Evolutionary conservation across 2,113 vertebrate species (phyloP).

Genomic region (Heterochromis multidens): DNA sequence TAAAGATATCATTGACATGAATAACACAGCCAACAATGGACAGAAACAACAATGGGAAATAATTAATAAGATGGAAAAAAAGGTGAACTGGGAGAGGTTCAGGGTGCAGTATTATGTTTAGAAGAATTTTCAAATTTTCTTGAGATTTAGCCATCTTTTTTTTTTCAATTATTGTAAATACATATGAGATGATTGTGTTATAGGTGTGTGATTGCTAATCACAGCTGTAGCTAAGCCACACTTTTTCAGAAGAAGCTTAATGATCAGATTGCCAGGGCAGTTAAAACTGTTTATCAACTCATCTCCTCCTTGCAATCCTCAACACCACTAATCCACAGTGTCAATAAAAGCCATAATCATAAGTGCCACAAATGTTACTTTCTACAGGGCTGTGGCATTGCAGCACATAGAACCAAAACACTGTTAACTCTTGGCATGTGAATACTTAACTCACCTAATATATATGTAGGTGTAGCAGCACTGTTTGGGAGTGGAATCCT

Average conservation of each 20-base stretch:
- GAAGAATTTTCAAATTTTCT: too few relatives aligned
- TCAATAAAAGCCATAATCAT: not conserved
- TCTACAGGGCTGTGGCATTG: not conserved
- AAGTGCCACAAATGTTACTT: not conserved
- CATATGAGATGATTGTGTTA: not conserved
- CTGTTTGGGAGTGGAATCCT: slow-evolving; percentile 2
- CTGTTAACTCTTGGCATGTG: not conserved
- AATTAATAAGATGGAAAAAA: not conserved
- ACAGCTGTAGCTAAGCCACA: not conserved
- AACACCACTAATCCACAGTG: not conserved
- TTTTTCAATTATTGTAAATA: not conserved
- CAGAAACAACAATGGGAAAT: not conserved
- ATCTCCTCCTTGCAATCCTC: not conserved
- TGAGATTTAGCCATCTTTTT: not conserved
- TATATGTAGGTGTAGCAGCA: slow-evolving; percentile 37
- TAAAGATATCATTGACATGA: not conserved
- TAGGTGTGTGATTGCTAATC: not conserved
- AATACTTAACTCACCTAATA: slow-evolving; percentile 45
- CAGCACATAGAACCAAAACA: not conserved
- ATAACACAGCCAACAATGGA: not conserved
- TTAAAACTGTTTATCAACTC: not conserved
- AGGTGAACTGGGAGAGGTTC: too few relatives aligned
- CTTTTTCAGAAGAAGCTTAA: not conserved
- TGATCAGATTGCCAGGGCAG: not conserved
- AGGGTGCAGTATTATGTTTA: too few relatives aligned